Conservation (phyloP, 2,888 invertebrate species). For the Drosophila ezoana region DNA sequence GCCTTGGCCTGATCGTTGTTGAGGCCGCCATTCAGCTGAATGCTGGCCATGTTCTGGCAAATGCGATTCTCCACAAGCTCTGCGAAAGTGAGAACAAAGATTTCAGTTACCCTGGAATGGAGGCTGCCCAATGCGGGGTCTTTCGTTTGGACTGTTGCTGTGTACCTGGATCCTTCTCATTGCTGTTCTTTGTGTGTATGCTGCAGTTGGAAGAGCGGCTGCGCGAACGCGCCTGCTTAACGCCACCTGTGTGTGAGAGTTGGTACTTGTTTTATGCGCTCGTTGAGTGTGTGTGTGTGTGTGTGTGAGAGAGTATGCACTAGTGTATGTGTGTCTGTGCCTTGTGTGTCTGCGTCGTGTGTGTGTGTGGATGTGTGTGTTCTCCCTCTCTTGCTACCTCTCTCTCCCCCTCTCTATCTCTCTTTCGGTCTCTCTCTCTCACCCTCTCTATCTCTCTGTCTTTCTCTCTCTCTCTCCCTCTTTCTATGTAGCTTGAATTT, state of each 20-base stretch:
- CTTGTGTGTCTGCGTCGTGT: too few species aligned
- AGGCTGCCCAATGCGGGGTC: background rate
- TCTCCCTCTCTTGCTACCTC: too few species aligned
- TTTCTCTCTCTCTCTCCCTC: background rate
- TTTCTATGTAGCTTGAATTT: too few species aligned
- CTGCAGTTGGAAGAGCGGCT: conserved; percentile 85
- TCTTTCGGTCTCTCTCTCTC: background rate
- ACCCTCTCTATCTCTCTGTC: background rate
- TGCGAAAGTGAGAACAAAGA: conserved; percentile 25
- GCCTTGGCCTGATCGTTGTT: conserved; percentile 82
- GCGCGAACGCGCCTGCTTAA: conserved; percentile 85
- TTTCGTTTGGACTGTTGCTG: conserved; percentile 15
- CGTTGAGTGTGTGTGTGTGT: conserved; percentile 23
- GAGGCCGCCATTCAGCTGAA: conserved; percentile 83
- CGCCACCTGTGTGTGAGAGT: conserved; percentile 84
- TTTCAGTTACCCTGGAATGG: background rate
- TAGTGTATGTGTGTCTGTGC: too few species aligned
- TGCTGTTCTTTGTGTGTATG: conserved; percentile 84
- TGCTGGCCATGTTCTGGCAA: conserved; percentile 83
- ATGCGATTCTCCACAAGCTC: conserved; percentile 84
- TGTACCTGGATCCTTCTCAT: conserved; percentile 84
- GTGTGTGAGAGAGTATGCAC: background rate
- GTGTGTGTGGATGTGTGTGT: background rate
- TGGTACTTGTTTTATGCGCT: conserved; percentile 29
- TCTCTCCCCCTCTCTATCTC: too few species aligned